Conservation (phyloP, 2,797 vertebrate species). For the Sylvia borin region DNA sequence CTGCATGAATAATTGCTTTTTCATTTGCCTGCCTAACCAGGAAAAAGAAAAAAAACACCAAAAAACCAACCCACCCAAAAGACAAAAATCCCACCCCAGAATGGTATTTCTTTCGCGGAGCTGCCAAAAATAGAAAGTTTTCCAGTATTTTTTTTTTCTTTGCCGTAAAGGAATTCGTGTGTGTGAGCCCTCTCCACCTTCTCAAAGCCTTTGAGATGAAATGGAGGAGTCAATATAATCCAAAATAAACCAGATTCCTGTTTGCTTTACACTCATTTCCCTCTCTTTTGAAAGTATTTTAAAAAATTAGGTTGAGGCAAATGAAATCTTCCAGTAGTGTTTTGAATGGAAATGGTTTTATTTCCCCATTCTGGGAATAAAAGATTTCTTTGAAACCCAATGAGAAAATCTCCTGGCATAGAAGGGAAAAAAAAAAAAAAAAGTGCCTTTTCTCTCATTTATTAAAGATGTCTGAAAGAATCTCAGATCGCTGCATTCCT, state of each 20-base stretch:
- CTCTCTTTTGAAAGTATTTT: neutral
- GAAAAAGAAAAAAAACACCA: neutral
- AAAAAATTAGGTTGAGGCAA: neutral
- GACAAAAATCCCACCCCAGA: neutral
- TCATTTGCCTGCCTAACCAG: constrained; percentile 36
- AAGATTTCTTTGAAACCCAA: neutral
- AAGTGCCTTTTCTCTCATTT: neutral
- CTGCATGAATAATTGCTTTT: constrained; percentile 58
- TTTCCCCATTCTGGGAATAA: constrained; percentile 19
- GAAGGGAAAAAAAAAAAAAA: neutral
- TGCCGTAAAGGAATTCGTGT: neutral
- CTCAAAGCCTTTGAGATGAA: neutral
- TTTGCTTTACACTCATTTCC: constrained; percentile 6
- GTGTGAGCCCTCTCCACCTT: neutral
- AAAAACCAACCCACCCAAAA: neutral
- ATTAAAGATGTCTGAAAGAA: constrained; percentile 31
- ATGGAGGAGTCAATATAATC: neutral
- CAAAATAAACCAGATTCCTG: neutral
- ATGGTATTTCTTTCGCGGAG: neutral
- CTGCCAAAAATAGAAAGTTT: constrained; percentile 1
- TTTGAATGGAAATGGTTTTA: constrained; percentile 29
- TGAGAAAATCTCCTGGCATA: neutral
- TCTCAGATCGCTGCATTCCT: neutral
- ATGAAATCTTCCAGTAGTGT: neutral
- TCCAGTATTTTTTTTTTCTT: neutral